Evolutionary conservation across 1,140 invertebrate genomes (phyloP).

Genomic region (Drosophila punjabiensis): DNA sequence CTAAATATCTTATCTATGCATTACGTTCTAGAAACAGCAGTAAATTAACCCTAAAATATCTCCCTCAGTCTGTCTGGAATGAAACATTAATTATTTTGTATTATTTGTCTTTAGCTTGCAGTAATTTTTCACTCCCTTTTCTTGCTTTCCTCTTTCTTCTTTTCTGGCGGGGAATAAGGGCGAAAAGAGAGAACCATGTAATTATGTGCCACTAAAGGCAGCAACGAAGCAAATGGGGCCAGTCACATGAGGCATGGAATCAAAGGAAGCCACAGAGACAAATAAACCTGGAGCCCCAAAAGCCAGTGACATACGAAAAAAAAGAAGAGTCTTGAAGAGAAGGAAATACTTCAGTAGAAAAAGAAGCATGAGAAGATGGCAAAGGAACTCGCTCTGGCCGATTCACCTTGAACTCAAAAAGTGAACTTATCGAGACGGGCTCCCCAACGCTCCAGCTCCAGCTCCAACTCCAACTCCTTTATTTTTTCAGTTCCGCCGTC

Average conservation of each 20-base stretch:
- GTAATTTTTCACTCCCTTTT: slow-evolving; percentile 64
- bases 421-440: slow-evolving; percentile 66
- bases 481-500: slow-evolving; percentile 39
- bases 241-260: slow-evolving; percentile 39
- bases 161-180: slow-evolving; percentile 13
- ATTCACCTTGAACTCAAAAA: slow-evolving; percentile 79
- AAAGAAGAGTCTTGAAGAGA: slow-evolving; percentile 25
- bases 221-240: slow-evolving; percentile 72
- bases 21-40: slow-evolving; percentile 1
- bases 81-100: slow-evolving; percentile 45
- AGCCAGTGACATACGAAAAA: slow-evolving; percentile 55
- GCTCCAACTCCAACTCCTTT: slow-evolving; percentile 11
- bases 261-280: slow-evolving; percentile 46
- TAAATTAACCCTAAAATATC: slow-evolving; percentile 43
- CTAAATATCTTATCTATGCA: slow-evolving; percentile 1
- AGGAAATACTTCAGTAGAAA: slow-evolving; percentile 17
- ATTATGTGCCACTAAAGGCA: slow-evolving; percentile 75
- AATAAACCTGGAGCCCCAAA: slow-evolving; percentile 33
- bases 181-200: slow-evolving; percentile 46
- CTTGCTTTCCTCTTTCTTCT: slow-evolving; percentile 22
- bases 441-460: slow-evolving; percentile 20
- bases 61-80: slow-evolving; percentile 3
- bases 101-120: slow-evolving; percentile 40
- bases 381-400: slow-evolving; percentile 49
- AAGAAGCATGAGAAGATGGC: slow-evolving; percentile 3